Evolutionary conservation across 2,113 vertebrate genomes (phyloP), one percentile per base, ranked within the genome.

Genomic region (Cranoglanis bouderius): DNA sequence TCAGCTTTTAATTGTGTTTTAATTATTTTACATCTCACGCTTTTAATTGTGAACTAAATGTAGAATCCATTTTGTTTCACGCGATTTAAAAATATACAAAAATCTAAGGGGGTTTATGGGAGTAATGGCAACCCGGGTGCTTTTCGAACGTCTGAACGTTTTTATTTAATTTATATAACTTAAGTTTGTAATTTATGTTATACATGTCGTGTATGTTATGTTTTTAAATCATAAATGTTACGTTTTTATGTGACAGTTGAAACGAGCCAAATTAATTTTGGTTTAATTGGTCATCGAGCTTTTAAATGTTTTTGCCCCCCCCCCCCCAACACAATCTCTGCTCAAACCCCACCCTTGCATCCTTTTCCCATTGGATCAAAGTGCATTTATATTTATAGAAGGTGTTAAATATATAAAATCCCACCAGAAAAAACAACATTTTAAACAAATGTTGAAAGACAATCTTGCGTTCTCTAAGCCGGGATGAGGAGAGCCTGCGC

Each of bases 401-500:
- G 74, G 59, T 87, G 78, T 55, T 82, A 72, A 72, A 67, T 14
- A 72, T 88, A 77, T 5, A 82, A 77, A 81, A 82, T 43, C 43
- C 67, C 24, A 38, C 49, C 7, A 35, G 26, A n/a, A 75, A 38
- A 59, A 84, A 77, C 43, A 75, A 16, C n/a, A 18, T 70, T 43
- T 10, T 49, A 72, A 74, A 55, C 26, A 26, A 51, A 8, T 63
- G 59, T 70, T 35, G 26, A 88, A 84, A 53, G 88, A 88, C 78
- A 88, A 77, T 65, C 82, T 87, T 5, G 3, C 9, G 7, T 32
- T 21, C 24, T 85, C 91, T 96, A 96, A 7, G 94, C 93, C 0
- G 95, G 94, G 89, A 96, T 92, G 6, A 96, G 91, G 61, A 96
- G 92, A 19, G 93, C 91, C 67, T 91, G 94, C 59, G 91, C 88